Conservation (phyloP, 2,888 invertebrate species). For the Melanophora roralis region DNA sequence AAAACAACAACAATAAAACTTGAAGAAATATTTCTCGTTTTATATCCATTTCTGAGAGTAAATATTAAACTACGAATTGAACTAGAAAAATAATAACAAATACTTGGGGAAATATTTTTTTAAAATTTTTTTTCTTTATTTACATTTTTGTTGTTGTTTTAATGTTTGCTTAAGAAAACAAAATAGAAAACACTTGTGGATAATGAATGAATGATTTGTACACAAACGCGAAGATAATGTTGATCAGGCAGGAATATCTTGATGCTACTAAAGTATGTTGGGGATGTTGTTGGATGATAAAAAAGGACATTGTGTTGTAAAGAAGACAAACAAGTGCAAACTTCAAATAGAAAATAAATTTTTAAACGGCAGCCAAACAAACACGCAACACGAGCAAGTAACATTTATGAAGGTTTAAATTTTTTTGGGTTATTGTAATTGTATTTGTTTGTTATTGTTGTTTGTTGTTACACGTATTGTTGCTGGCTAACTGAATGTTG, state of each 20-base stretch:
- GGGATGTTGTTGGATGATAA: too few relatives aligned
- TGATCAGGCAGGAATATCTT: not conserved
- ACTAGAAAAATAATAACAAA: not conserved
- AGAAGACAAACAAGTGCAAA: conserved; percentile 38
- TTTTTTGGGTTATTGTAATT: not conserved
- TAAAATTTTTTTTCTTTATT: not conserved
- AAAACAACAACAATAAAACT: conserved; percentile 1
- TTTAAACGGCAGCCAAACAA: conserved; percentile 29
- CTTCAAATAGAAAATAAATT: not conserved
- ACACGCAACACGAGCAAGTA: not conserved
- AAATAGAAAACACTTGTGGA: conserved; percentile 5
- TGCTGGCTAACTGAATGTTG: not conserved
- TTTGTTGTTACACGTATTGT: not conserved
- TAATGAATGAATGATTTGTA: not conserved
- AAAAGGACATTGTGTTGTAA: conserved; percentile 1
- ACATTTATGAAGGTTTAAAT: not conserved
- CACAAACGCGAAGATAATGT: not conserved
- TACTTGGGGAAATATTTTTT: not conserved
- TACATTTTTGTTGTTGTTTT: conserved; percentile 14
- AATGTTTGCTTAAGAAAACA: conserved; percentile 1
- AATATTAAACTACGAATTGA: not conserved
- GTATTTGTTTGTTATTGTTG: conserved; percentile 18
- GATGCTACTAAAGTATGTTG: not conserved
- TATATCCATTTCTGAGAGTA: not conserved
- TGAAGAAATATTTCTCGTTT: conserved; percentile 7